Conservation (phyloP, 2,113 vertebrate species). For the Enhydra lutris region DNA sequence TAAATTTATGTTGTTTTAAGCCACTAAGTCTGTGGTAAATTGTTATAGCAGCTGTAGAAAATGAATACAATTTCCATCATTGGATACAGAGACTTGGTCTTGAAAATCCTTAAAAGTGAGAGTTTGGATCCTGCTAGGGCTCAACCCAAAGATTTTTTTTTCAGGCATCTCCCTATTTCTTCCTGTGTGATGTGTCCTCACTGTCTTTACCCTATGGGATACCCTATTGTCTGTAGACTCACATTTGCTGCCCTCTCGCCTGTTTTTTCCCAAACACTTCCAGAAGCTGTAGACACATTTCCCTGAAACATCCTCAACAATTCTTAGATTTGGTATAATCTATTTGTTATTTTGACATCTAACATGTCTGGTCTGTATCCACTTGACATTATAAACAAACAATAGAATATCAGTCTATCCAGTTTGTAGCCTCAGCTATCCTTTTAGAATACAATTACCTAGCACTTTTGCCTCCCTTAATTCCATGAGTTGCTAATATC, state of each 20-base stretch:
- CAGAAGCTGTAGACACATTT: neutral
- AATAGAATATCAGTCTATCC: neutral
- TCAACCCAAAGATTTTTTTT: neutral
- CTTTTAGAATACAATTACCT: neutral
- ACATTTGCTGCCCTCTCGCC: neutral
- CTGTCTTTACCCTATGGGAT: neutral
- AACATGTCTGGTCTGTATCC: neutral
- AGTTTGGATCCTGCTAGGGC: neutral
- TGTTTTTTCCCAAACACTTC: conserved; percentile 36
- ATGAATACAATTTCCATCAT: neutral
- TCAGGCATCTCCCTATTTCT: neutral
- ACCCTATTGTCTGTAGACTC: neutral
- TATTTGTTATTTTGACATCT: neutral
- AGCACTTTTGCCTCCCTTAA: neutral
- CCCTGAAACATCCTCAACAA: neutral
- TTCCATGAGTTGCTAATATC: neutral
- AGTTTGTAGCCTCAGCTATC: neutral
- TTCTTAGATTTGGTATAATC: neutral
- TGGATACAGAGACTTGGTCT: neutral
- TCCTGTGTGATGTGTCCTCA: neutral
- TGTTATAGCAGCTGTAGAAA: neutral
- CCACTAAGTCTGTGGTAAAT: neutral
- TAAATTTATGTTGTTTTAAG: neutral
- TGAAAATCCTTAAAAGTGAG: neutral
- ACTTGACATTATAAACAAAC: neutral